A percentile compares a stretch with the other conserved stretches of the same genome.
Evolutionary conservation across 2,113 vertebrate species (phyloP).

Genomic region (Hippopotamus amphibius): DNA sequence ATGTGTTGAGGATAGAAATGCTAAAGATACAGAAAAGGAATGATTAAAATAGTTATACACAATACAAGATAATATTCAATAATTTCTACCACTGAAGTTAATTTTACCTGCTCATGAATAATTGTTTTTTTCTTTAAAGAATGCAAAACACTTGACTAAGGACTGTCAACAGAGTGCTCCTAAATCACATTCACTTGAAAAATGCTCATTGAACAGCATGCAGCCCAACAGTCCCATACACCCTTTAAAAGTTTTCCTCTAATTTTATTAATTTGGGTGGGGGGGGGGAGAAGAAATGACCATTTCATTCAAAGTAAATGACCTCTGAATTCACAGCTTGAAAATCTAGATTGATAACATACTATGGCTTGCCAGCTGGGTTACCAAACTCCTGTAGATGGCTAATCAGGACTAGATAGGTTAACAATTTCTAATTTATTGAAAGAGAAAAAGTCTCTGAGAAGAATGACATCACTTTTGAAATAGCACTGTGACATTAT

Average conservation of each 20-base stretch:
- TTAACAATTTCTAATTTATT: not conserved
- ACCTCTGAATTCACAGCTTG: not conserved
- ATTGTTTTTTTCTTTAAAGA: not conserved
- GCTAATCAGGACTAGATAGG: not conserved
- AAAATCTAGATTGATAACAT: conserved; percentile 19
- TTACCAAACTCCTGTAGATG: not conserved
- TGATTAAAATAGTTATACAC: not conserved
- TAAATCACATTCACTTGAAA: not conserved
- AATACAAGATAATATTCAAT: not conserved
- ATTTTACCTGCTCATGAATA: not conserved
- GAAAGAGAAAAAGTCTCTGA: not conserved
- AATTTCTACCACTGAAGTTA: not conserved
- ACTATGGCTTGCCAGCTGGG: not conserved
- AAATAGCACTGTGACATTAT: conserved; percentile 35
- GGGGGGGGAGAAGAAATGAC: not conserved
- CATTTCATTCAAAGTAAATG: not conserved
- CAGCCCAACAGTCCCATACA: fast-evolving
- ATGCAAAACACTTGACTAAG: not conserved
- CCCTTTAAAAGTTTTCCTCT: not conserved
- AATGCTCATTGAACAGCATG: not conserved
- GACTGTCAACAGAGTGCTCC: not conserved
- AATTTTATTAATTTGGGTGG: not conserved
- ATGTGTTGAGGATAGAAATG: not conserved
- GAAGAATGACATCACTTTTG: conserved; percentile 6
- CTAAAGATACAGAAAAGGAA: not conserved